phyloP scores from a whole-genome alignment of 2,797 vertebrate genomes.

The Oryzias sinensis region DNA sequence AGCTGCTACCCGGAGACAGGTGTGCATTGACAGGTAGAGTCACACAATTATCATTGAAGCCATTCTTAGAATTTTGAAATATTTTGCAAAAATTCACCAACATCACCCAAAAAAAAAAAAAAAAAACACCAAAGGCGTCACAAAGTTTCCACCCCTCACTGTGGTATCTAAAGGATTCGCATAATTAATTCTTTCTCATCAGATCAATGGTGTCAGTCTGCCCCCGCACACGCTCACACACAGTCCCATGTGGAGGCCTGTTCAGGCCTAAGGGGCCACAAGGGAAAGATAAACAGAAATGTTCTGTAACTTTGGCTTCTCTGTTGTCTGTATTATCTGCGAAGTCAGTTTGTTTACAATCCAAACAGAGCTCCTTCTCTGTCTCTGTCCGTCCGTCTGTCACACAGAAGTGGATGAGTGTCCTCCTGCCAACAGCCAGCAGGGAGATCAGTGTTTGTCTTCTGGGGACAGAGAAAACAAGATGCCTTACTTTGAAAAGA shows the following conservation, averaged over 20 bases:
- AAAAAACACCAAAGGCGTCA: no score
- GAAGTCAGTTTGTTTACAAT: constrained; percentile 51
- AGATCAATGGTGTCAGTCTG: constrained; percentile 8
- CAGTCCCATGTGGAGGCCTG: constrained; percentile 25
- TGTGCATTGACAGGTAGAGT: no score
- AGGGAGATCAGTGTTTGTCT: constrained; percentile 6
- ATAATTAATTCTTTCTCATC: constrained; percentile 14
- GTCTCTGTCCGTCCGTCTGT: constrained; percentile 16
- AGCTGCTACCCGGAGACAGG: not conserved
- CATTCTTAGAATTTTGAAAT: no score
- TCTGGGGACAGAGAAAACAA: constrained; percentile 7
- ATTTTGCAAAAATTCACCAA: no score
- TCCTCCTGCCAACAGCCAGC: constrained; percentile 14
- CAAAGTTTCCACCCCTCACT: no score
- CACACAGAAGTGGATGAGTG: constrained; percentile 8
- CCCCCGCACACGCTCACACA: constrained; percentile 4
- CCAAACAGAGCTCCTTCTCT: constrained; percentile 46
- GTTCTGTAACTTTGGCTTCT: constrained; percentile 42
- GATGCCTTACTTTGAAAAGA: not conserved
- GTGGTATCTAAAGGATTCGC: not conserved
- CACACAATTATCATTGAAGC: no score
- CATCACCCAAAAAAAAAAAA: no score
- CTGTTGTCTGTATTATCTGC: constrained; percentile 49
- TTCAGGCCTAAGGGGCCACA: constrained; percentile 18
- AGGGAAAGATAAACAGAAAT: constrained; percentile 52